Base-by-base conservation (phyloP, 2,797 vertebrate genomes). In the Serranus cabrilla region DNA sequence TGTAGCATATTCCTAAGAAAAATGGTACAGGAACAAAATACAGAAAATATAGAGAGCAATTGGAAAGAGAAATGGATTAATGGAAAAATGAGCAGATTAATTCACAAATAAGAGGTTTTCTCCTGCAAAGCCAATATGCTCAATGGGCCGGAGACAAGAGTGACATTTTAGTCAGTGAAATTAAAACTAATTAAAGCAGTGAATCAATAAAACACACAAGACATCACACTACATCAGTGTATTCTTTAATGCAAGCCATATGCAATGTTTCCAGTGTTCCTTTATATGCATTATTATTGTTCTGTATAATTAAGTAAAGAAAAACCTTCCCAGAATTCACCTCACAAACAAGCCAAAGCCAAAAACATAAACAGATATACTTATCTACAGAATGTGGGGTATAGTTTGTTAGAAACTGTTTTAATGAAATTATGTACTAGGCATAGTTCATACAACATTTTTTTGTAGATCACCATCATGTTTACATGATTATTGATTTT, bases 161-260 rank as follows among this genome's bases (percentile, higher is more conserved):
- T 43, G 58, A 14, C 49, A 58, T 74, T 64, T 62, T 17, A 42
- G 14, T 72, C 57, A 40, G 17, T 80, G 10, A 54, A 61, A 81
- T 74, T 17, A 69, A 83, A 84, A 39, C 21, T 40, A 66, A 71
- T 80, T 73, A 74, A 39, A 20, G 27, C 7, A 50, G 12, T 34
- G 52, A 77, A 73, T 70, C 17, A 76, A 37, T 43, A 40, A 71
- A 63, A 59, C 25, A 59, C 16, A 37, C 14, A 68, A 45, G 8
- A 40, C 16, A 46, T 58, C 14, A 4, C 11, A 34, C 17, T 45
- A 17, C 27, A 51, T 51, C 3, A 14, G 46, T 60, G 17, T 40
- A 55, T 49, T 60, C 69, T 62, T 49, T 10, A 25, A 55, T 51
- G 17, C 5, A 20, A 21, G 13, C 5, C 14, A n/a, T 34, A 58